Evolutionary conservation across 1,140 invertebrate genomes (phyloP).

Genomic region (Triops longicaudatus): DNA sequence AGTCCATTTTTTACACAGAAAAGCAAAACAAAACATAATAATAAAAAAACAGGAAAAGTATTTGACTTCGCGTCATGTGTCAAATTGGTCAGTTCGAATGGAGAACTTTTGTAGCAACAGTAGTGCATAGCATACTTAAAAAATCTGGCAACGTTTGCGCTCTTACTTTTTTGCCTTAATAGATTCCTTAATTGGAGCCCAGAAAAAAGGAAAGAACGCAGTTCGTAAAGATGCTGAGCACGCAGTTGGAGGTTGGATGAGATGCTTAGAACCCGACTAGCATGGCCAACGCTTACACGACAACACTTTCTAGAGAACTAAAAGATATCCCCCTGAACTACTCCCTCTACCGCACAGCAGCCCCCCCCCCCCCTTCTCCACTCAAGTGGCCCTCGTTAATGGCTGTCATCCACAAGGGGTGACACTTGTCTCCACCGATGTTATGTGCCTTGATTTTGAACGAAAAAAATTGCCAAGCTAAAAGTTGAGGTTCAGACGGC

Average conservation of each 20-base stretch:
- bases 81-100: not conserved
- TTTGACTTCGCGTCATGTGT: not conserved
- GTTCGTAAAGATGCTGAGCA: not conserved
- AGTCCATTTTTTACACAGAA: not conserved
- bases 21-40: not conserved
- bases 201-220: not conserved
- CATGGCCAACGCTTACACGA: not conserved
- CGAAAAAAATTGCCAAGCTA: not conserved
- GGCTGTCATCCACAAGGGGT: constrained; percentile 9
- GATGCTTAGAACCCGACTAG: not conserved
- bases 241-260: not conserved
- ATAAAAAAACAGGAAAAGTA: not conserved
- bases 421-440: constrained; percentile 8
- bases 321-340: not conserved
- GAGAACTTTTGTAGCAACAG: not conserved
- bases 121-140: not conserved
- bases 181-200: not conserved
- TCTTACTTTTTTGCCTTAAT: not conserved
- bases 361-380: no score
- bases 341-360: not conserved
- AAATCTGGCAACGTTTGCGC: constrained; percentile 2
- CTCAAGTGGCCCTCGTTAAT: constrained; percentile 7
- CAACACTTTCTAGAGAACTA: constrained; percentile 4
- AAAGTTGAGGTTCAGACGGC: not conserved
- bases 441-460: not conserved